Conservation (phyloP, 1,140 invertebrate species). For the Leguminivora glycinivorella region DNA sequence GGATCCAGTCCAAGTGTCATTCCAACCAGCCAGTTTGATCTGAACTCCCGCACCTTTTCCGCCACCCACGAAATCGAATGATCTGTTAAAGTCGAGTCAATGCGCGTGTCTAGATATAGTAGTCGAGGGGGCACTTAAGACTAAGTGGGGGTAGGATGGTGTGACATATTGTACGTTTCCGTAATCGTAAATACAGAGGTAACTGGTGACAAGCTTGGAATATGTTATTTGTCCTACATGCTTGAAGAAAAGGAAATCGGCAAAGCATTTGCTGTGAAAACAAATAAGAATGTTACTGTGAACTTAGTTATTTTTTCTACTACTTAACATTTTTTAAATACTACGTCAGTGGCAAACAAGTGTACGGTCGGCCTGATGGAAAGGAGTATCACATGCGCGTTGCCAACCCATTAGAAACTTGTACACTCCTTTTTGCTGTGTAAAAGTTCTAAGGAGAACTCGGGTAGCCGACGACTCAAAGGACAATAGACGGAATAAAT, state of each 20-base stretch:
- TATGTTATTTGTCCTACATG: constrained; percentile 5
- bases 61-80: constrained; percentile 2
- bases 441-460: too few relatives aligned
- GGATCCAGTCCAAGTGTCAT: constrained; percentile 47
- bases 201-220: constrained; percentile 28
- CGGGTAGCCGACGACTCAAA: too few relatives aligned
- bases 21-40: constrained; percentile 30
- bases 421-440: too few relatives aligned
- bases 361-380: too few relatives aligned
- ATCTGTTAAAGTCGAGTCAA: not conserved
- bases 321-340: too few relatives aligned
- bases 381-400: too few relatives aligned
- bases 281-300: not conserved
- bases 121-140: constrained; percentile 31
- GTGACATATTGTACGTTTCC: constrained; percentile 43
- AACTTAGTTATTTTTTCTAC: not conserved
- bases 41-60: constrained; percentile 33
- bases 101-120: constrained; percentile 13
- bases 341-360: too few relatives aligned
- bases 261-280: not conserved
- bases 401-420: too few relatives aligned
- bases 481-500: too few relatives aligned
- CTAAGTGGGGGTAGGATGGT: constrained; percentile 32
- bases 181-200: constrained; percentile 39
- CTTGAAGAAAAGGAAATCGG: not conserved